phyloP scores from a whole-genome alignment of 2,888 invertebrate genomes.

The Perizoma affinitatum region DNA sequence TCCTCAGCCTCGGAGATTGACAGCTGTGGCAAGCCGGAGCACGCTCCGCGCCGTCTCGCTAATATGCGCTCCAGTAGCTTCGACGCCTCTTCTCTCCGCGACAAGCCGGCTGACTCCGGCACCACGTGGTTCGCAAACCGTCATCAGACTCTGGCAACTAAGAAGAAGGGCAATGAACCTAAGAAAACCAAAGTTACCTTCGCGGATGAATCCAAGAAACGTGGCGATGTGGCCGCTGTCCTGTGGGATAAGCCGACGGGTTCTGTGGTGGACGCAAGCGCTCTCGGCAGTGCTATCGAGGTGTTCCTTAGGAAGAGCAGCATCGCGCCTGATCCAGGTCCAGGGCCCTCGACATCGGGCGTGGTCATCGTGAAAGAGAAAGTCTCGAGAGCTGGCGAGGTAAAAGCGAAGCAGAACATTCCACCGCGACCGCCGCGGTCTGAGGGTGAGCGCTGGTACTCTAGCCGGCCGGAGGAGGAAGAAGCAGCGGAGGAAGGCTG shows the following conservation, averaged over 20 bases:
- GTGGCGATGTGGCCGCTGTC: slow-evolving; percentile 85
- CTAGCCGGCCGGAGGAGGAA: slow-evolving; percentile 87
- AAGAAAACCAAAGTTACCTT: slow-evolving; percentile 84
- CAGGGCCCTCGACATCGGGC: slow-evolving; percentile 60
- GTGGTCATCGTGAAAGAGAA: slow-evolving; percentile 52
- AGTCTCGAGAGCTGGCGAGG: slow-evolving; percentile 58
- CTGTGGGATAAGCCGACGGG: slow-evolving; percentile 91
- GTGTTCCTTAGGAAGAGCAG: slow-evolving; percentile 88
- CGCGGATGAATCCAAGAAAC: slow-evolving; percentile 85
- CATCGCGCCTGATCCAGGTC: slow-evolving; percentile 67
- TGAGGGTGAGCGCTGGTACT: slow-evolving; percentile 84
- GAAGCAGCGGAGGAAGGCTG: slow-evolving; percentile 88
- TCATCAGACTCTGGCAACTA: slow-evolving; percentile 89
- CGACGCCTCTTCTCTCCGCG: slow-evolving; percentile 89
- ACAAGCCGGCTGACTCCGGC: slow-evolving; percentile 74
- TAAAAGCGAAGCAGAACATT: slow-evolving; percentile 67
- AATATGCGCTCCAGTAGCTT: slow-evolving; percentile 93
- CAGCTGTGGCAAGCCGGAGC: slow-evolving; percentile 86
- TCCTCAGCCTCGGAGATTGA: slow-evolving; percentile 92
- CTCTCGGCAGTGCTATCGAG: slow-evolving; percentile 93
- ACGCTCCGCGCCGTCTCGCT: slow-evolving; percentile 83
- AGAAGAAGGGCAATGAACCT: slow-evolving; percentile 79
- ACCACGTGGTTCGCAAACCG: slow-evolving; percentile 91
- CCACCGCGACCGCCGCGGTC: slow-evolving; percentile 54
- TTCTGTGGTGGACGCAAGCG: slow-evolving; percentile 91